phyloP scores from a whole-genome alignment of 1,140 invertebrate genomes.

The Phymastichus coffea region DNA sequence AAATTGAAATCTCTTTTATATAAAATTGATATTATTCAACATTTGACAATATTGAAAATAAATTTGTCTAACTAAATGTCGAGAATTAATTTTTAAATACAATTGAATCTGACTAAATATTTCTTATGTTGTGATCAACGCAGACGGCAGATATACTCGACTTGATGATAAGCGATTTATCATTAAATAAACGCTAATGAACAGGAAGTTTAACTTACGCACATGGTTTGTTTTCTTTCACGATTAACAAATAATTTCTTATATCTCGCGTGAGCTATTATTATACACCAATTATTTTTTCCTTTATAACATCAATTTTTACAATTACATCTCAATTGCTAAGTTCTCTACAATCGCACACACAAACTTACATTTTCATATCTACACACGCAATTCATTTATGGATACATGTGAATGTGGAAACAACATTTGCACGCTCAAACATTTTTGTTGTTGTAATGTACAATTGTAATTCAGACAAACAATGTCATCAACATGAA shows the following conservation, averaged over 20 bases:
- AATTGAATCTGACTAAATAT: neutral
- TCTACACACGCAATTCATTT: too few species aligned
- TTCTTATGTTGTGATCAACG: too few species aligned
- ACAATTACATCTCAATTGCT: conserved; percentile 12
- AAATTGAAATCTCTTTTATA: conserved; percentile 6
- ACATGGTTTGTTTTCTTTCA: conserved; percentile 14
- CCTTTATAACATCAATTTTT: conserved; percentile 9
- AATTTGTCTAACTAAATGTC: neutral
- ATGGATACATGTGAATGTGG: too few species aligned
- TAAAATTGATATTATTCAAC: neutral
- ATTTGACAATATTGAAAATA: neutral
- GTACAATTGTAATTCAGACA: too few species aligned
- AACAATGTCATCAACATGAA: too few species aligned
- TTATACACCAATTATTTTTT: conserved; percentile 14
- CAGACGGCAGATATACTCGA: too few species aligned
- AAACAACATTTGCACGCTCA: neutral
- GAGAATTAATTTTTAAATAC: conserved; percentile 20
- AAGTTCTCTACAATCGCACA: neutral
- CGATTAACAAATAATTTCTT: conserved; percentile 18
- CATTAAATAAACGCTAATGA: conserved; percentile 11
- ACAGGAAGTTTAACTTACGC: conserved; percentile 19
- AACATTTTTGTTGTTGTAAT: too few species aligned
- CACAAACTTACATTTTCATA: neutral
- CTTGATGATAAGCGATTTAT: too few species aligned
- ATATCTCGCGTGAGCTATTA: neutral